These are phyloP conservation scores for Ariolimax columbianus DNA, from an alignment of 2,888 invertebrate genomes.

Conservation along the genomic window DNA sequence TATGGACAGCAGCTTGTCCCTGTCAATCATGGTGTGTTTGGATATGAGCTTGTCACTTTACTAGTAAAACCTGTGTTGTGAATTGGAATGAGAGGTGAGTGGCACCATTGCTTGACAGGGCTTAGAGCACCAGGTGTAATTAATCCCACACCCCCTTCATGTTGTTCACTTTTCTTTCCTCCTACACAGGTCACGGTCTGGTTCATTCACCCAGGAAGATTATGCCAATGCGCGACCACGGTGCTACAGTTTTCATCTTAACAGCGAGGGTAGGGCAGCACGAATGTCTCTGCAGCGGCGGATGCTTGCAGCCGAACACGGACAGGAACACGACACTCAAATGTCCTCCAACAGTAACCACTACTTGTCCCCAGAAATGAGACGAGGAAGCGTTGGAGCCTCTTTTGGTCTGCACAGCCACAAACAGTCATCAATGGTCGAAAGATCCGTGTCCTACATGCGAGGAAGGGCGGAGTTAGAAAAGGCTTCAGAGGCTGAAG, in stretches of 20 bases:
- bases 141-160: too few species aligned
- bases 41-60: too few species aligned
- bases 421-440: constrained; percentile 69
- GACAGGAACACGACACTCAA: constrained; percentile 49
- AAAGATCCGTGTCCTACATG: constrained; percentile 67
- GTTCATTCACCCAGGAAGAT: constrained; percentile 69
- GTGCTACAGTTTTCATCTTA: constrained; percentile 73
- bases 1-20: too few species aligned
- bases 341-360: constrained; percentile 60
- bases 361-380: constrained; percentile 67
- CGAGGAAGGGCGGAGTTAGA: constrained; percentile 52
- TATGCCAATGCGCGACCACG: constrained; percentile 66
- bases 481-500: constrained; percentile 4
- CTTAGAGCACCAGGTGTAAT: too few species aligned
- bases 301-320: constrained; percentile 40
- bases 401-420: constrained; percentile 67
- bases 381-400: constrained; percentile 71
- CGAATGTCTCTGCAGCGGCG: constrained; percentile 59
- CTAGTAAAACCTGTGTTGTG: too few species aligned
- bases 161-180: neutral
- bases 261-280: constrained; percentile 70
- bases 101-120: too few species aligned
- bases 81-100: too few species aligned
- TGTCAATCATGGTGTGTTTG: too few species aligned
- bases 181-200: constrained; percentile 65